phyloP scores from a whole-genome alignment of 2,113 vertebrate species.

The Chlorodrepanis virens region DNA sequence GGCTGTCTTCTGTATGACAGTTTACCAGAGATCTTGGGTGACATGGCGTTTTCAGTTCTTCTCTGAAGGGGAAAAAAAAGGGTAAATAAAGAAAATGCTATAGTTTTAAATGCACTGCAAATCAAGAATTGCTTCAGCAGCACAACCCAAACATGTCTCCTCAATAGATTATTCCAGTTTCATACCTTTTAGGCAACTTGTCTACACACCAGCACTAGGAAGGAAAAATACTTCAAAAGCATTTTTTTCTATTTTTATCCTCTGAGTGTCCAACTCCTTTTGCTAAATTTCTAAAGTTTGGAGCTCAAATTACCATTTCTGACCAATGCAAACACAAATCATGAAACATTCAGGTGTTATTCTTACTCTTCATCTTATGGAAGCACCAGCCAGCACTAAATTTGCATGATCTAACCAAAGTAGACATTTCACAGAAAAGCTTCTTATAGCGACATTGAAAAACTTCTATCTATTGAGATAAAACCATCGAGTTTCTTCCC shows the following conservation, averaged over 20 bases:
- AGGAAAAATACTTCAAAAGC: background rate
- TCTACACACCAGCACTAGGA: background rate
- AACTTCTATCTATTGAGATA: background rate
- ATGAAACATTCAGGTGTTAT: constrained; percentile 57
- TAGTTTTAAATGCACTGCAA: background rate
- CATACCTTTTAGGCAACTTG: background rate
- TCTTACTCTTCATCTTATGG: constrained; percentile 13
- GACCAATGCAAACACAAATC: constrained; percentile 41
- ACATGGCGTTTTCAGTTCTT: background rate
- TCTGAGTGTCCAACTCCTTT: too few species aligned
- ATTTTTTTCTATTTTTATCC: background rate
- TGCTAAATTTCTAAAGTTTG: background rate
- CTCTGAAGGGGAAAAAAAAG: too few species aligned
- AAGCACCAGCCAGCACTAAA: constrained; percentile 18
- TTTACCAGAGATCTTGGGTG: background rate
- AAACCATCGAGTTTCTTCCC: background rate
- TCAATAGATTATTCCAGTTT: background rate
- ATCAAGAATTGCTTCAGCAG: background rate
- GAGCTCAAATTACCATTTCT: constrained; percentile 45
- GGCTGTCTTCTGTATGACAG: background rate
- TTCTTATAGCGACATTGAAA: background rate
- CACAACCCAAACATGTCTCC: background rate
- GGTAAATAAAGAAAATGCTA: background rate
- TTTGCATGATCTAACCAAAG: constrained; percentile 17
- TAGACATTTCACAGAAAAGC: background rate